A percentile compares a stretch with the other conserved stretches of the same genome.
phyloP scores from a whole-genome alignment of 1,140 invertebrate genomes.

The Ridgeia piscesae region DNA sequence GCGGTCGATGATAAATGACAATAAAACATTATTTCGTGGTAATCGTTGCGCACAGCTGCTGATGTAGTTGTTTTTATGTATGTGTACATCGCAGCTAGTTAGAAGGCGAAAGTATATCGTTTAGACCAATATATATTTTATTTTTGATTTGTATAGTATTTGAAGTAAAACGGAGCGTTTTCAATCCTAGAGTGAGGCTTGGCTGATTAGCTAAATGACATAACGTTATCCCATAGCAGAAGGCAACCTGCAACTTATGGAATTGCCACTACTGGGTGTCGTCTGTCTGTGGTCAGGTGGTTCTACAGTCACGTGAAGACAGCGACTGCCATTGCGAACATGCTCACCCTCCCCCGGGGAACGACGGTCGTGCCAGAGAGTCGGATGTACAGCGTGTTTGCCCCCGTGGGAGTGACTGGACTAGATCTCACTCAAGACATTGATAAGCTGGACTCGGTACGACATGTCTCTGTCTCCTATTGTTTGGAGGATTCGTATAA shows the following conservation, averaged over 20 bases:
- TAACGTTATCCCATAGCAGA: neutral
- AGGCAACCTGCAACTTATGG: neutral
- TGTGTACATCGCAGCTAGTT: no score
- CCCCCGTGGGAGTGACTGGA: neutral
- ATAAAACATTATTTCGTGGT: no score
- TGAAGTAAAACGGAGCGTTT: no score
- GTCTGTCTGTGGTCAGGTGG: neutral
- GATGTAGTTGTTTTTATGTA: no score
- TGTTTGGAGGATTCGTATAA: neutral
- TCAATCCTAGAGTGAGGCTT: no score
- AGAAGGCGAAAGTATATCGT: no score
- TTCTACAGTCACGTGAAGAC: neutral
- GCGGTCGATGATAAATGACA: no score
- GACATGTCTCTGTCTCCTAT: neutral
- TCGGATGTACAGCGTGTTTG: neutral
- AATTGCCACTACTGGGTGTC: neutral
- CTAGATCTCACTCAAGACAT: neutral
- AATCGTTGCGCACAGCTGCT: no score
- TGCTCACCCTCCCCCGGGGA: neutral
- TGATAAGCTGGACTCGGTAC: neutral
- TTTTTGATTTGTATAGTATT: no score
- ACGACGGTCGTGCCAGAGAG: neutral
- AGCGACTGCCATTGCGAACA: neutral
- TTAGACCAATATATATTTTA: no score
- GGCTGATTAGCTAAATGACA: neutral